Conservation (phyloP, 2,888 invertebrate species). For the Eudasyphora cyanicolor region DNA sequence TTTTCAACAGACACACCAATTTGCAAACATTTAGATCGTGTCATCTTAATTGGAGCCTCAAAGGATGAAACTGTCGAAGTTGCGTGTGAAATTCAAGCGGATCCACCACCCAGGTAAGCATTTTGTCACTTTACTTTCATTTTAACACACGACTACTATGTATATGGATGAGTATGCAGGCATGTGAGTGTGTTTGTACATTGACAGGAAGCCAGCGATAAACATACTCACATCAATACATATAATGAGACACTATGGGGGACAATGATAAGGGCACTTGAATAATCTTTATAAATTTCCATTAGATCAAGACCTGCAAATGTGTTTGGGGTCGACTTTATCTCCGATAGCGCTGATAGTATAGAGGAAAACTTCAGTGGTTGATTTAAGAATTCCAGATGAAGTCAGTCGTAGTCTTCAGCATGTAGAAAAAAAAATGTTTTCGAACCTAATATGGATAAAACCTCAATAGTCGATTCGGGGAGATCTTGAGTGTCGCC, state of each 20-base stretch:
- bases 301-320: too few species aligned
- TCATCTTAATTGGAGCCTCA: conserved; percentile 92
- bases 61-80: conserved; percentile 92
- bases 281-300: too few species aligned
- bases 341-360: too few species aligned
- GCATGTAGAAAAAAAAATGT: too few species aligned
- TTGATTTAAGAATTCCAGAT: too few species aligned
- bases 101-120: conserved; percentile 87
- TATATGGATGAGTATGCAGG: conserved; percentile 16
- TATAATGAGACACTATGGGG: not conserved
- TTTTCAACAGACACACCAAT: conserved; percentile 87
- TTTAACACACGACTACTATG: conserved; percentile 7
- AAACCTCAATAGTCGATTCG: too few species aligned
- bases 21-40: conserved; percentile 86
- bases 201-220: not conserved
- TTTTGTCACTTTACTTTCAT: conserved; percentile 49
- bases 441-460: too few species aligned
- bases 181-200: conserved; percentile 41
- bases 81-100: conserved; percentile 93
- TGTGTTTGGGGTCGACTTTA: too few species aligned
- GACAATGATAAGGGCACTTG: not conserved
- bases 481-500: too few species aligned
- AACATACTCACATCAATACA: conserved; percentile 49
- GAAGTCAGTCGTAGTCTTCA: too few species aligned
- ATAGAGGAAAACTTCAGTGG: too few species aligned